phyloP scores from a whole-genome alignment of 2,797 vertebrate species.

The Lindbergichthys nudifrons region DNA sequence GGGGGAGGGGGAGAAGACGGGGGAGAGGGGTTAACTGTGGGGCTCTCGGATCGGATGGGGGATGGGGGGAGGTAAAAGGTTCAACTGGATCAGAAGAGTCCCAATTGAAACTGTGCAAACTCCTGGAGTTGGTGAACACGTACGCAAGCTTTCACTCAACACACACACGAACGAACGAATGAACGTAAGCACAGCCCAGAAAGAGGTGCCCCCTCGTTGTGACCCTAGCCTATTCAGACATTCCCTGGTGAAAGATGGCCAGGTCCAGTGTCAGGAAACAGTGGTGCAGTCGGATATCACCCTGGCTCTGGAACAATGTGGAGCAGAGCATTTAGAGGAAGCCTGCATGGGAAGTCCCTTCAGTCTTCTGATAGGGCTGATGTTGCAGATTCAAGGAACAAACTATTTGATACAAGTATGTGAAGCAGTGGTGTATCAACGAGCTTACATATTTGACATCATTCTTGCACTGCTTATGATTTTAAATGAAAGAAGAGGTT shows the following conservation, averaged over 20 bases:
- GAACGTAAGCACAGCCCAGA: not conserved
- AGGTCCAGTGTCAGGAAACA: constrained; percentile 64
- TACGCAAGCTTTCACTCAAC: constrained; percentile 35
- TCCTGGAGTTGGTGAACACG: constrained; percentile 69
- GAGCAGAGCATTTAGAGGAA: constrained; percentile 55
- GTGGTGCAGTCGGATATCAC: constrained; percentile 62
- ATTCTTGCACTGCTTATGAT: not conserved
- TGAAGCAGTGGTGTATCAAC: not conserved
- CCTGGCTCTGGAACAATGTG: constrained; percentile 61
- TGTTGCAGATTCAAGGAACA: not conserved
- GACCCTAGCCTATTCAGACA: constrained; percentile 72
- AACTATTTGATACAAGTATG: not conserved
- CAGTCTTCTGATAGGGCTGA: constrained; percentile 1
- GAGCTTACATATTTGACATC: constrained; percentile 10
- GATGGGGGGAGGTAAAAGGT: constrained; percentile 81
- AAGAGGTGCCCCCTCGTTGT: constrained; percentile 50
- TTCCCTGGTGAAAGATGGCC: constrained; percentile 64
- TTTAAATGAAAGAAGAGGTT: too few species aligned
- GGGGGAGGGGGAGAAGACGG: constrained; percentile 51
- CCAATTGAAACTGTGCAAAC: constrained; percentile 74
- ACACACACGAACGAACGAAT: too few species aligned
- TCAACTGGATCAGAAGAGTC: constrained; percentile 86
- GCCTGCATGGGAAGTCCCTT: constrained; percentile 45
- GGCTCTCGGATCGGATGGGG: constrained; percentile 32
- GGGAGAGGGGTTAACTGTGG: constrained; percentile 49